Evolutionary conservation across 2,888 invertebrate species (phyloP).

Genomic region (Eristalis pertinax): DNA sequence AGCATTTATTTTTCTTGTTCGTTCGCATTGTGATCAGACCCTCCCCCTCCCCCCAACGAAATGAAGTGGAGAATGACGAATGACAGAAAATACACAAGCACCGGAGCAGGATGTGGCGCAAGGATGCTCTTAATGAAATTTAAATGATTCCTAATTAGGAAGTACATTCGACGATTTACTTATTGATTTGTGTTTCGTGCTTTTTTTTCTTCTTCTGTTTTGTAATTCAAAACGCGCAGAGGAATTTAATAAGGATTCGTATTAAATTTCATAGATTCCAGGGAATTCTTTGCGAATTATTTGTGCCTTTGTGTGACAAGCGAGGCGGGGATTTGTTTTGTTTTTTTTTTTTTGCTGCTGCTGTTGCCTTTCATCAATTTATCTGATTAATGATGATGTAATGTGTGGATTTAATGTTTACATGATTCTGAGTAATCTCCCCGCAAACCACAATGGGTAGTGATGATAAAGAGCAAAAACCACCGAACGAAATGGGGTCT

Average conservation of each 20-base stretch:
- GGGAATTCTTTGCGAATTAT: neutral
- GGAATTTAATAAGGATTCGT: slow-evolving; percentile 18
- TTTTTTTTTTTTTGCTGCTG: neutral
- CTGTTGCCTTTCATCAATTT: neutral
- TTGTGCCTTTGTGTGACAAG: neutral
- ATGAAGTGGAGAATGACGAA: neutral
- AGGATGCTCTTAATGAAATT: slow-evolving; percentile 17
- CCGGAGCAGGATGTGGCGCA: neutral
- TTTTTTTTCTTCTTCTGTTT: no score
- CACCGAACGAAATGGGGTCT: neutral
- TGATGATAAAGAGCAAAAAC: neutral
- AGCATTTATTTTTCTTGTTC: slow-evolving; percentile 5
- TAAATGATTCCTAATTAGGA: slow-evolving; percentile 24
- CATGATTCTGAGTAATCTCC: neutral
- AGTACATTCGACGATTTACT: slow-evolving; percentile 15
- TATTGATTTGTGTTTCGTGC: slow-evolving; percentile 2
- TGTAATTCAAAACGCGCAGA: neutral
- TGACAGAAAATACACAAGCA: neutral
- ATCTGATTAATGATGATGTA: neutral
- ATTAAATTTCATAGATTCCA: slow-evolving; percentile 4
- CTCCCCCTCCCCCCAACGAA: neutral
- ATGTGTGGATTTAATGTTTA: neutral
- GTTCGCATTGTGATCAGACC: neutral
- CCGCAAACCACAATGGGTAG: neutral
- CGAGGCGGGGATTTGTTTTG: neutral